Base-by-base conservation (phyloP, 2,888 invertebrate species). In the Merodon equestris region DNA sequence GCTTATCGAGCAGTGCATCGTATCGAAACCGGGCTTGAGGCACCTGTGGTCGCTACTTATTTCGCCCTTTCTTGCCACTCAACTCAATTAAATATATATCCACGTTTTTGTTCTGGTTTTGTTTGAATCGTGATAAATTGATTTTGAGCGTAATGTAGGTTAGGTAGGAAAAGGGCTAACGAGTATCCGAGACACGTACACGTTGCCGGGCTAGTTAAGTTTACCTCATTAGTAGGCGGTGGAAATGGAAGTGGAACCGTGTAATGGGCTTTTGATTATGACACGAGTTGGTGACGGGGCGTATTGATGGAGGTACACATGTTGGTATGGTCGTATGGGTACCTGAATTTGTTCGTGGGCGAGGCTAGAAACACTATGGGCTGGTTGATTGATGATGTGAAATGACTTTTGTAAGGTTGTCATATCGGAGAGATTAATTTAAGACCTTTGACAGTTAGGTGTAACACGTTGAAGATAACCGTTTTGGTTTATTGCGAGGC, bases 211-310 rank as follows among this genome's bases (percentile, higher is more conserved):
- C 17, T 40, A 51, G 45, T 19, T 27, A 56, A 66, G 60, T 45
- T 47, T 15, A 50, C 60, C 76, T 72, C 72, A 72, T 77, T 77
- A 77, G 64, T 64, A 44, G 48, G 10, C 17, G 64, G 70, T 64
- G 57, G 13, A 44, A 36, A 9, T 61, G n/a, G 13, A 54, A 64
- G 45, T 66, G 60, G 13, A 50, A 50, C 71, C 38, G 19, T 66
- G 66, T 72, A 76, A 76, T 72, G 61, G 61, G 56, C 45, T 66
- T 76, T 76, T 76, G 64, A 76, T 76, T 54, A 71, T 71, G 58
- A 76, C 64, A 64, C 12, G 58, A 58, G 56, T 27, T 45, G 51
- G 56, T 34, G 9, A 40, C 7, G 27, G 7, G 27, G 27, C 27
- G n/a, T n/a, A n/a, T n/a, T n/a, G n/a, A n/a, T n/a, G n/a, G n/a